A percentile compares a stretch with the other conserved stretches of the same genome.
Conservation (phyloP, 1,140 invertebrate genomes). For the Meloidogyne floridensis region DNA sequence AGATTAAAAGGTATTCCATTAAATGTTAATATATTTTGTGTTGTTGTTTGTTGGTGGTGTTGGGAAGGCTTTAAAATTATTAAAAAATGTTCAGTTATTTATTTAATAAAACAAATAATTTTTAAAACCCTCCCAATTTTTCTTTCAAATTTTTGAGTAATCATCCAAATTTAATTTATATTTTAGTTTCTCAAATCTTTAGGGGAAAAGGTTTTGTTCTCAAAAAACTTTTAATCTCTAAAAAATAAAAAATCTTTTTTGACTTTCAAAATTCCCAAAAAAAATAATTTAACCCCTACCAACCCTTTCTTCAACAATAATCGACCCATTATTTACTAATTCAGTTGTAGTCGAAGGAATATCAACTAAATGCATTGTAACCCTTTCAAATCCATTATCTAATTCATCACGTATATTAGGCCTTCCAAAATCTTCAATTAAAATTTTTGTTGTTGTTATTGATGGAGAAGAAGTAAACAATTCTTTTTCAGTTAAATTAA, state of each 20-base stretch:
- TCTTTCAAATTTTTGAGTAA: too few relatives aligned
- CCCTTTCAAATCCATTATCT: constrained; percentile 17
- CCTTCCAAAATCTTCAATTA: constrained; percentile 1
- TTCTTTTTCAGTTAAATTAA: too few relatives aligned
- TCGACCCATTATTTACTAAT: background rate
- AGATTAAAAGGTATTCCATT: background rate
- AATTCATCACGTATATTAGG: constrained; percentile 16
- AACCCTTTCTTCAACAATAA: background rate
- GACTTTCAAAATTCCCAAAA: too few relatives aligned
- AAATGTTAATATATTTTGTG: background rate
- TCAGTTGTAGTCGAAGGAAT: background rate
- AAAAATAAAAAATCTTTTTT: too few relatives aligned
- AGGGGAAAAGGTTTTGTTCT: too few relatives aligned
- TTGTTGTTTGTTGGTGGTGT: background rate
- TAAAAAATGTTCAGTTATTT: too few relatives aligned
- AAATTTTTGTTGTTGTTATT: background rate
- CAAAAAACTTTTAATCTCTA: too few relatives aligned
- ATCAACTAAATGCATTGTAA: background rate
- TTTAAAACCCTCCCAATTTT: too few relatives aligned
- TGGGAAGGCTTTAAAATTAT: background rate
- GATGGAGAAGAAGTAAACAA: background rate
- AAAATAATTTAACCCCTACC: too few relatives aligned
- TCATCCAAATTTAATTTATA: too few relatives aligned
- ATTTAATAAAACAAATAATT: too few relatives aligned
- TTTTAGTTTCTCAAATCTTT: too few relatives aligned